These are phyloP conservation scores for Acipenser oxyrinchus DNA, from an alignment of 2,797 vertebrate species.

Conservation along the genomic window DNA sequence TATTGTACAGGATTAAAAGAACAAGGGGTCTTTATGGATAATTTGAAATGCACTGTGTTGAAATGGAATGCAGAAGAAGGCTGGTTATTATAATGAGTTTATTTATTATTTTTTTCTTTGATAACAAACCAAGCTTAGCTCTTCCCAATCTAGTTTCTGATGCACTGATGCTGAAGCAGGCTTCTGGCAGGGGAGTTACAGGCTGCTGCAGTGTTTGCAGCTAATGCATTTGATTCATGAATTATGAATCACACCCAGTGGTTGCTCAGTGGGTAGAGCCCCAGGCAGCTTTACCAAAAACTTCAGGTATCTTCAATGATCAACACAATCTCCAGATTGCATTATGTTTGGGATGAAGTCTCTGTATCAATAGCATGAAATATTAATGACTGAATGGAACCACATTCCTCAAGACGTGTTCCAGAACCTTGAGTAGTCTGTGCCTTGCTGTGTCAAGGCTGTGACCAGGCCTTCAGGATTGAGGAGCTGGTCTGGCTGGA, in stretches of 20 bases:
- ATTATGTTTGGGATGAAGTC: too few relatives aligned
- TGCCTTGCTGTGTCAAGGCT: too few relatives aligned
- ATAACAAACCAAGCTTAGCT: background rate
- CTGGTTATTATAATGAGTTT: background rate
- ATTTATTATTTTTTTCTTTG: background rate
- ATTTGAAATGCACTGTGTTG: background rate
- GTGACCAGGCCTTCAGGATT: too few relatives aligned
- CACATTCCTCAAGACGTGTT: too few relatives aligned
- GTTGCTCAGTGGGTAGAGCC: background rate
- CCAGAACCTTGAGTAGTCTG: too few relatives aligned
- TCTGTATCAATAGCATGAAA: too few relatives aligned
- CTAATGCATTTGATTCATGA: constrained; percentile 2
- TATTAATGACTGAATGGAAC: too few relatives aligned
- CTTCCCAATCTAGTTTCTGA: constrained; percentile 22
- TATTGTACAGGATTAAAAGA: constrained; percentile 23
- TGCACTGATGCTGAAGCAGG: constrained; percentile 43
- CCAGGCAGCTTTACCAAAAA: background rate
- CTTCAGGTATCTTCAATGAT: too few relatives aligned
- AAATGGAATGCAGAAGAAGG: background rate
- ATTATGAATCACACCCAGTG: background rate
- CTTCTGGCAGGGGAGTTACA: constrained; percentile 11
- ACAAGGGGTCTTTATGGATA: background rate
- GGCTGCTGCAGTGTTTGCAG: constrained; percentile 26
- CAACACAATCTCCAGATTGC: too few relatives aligned
- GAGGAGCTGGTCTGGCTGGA: too few relatives aligned